Conservation (phyloP, 2,113 vertebrate species). For the Nothocercus nigrocapillus region DNA sequence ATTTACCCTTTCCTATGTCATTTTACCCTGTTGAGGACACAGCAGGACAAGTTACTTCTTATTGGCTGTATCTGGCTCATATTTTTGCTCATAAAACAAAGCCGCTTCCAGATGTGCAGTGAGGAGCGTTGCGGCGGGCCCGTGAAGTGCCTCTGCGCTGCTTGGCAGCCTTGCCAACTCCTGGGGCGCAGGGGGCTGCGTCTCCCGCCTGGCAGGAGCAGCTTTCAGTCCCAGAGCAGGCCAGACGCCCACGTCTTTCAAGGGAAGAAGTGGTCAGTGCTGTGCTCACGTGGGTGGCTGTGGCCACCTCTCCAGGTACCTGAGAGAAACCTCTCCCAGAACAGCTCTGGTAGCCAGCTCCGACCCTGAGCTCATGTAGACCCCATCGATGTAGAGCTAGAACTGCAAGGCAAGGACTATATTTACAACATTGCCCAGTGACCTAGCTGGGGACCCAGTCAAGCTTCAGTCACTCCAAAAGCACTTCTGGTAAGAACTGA, state of each 20-base stretch:
- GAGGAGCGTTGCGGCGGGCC: not conserved
- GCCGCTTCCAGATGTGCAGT: not conserved
- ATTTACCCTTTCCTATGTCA: not conserved
- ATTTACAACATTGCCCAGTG: too few relatives aligned
- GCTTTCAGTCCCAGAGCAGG: not conserved
- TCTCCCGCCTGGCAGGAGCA: not conserved
- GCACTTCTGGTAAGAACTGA: too few relatives aligned
- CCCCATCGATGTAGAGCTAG: not conserved
- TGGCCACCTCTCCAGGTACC: not conserved
- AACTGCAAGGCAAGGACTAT: not conserved
- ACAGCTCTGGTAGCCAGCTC: not conserved
- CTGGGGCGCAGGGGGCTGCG: not conserved
- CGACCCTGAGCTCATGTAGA: not conserved
- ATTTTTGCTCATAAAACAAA: not conserved
- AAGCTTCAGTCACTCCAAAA: not conserved
- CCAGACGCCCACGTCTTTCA: not conserved
- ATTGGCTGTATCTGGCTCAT: not conserved
- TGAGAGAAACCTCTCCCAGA: not conserved
- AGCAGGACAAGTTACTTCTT: not conserved
- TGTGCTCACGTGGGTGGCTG: not conserved
- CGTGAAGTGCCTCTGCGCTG: not conserved
- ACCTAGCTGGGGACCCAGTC: too few relatives aligned
- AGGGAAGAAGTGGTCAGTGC: not conserved
- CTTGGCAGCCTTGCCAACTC: not conserved
- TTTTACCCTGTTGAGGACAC: not conserved